These are phyloP conservation scores for Cataglyphis altisquamis DNA, from an alignment of 2,888 invertebrate species.

Conservation along the genomic window DNA sequence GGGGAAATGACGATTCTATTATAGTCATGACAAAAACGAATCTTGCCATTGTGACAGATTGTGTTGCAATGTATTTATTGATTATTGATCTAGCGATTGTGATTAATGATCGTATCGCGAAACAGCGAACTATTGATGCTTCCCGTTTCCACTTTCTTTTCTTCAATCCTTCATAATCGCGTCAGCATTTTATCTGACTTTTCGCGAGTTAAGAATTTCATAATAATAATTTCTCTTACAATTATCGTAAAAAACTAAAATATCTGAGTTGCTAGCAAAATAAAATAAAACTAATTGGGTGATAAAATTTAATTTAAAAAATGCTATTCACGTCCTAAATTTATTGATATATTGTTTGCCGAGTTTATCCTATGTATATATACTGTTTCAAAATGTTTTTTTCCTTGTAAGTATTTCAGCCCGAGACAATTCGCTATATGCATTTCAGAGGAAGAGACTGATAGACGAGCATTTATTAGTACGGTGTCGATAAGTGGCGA, in stretches of 20 bases:
- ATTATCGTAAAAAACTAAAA: neutral
- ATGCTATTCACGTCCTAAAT: neutral
- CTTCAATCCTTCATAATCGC: neutral
- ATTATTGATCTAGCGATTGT: conserved; percentile 41
- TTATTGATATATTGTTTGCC: neutral
- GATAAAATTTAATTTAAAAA: neutral
- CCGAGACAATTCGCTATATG: conserved; percentile 15
- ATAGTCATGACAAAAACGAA: conserved; percentile 36
- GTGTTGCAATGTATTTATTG: conserved; percentile 28
- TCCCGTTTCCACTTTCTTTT: conserved; percentile 10
- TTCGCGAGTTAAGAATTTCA: neutral
- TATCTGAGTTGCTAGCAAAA: neutral
- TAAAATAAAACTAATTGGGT: neutral
- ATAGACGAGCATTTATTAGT: conserved; percentile 51
- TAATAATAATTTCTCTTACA: neutral
- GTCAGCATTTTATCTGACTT: conserved; percentile 3
- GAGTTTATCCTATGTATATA: neutral
- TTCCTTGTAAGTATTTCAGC: neutral
- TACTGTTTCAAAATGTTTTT: neutral
- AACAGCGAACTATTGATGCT: conserved; percentile 6
- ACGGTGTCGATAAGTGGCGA: conserved; percentile 53
- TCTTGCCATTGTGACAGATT: conserved; percentile 18
- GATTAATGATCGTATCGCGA: conserved; percentile 35
- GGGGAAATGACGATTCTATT: conserved; percentile 5
- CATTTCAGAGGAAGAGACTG: conserved; percentile 27